Evolutionary conservation across 2,888 invertebrate genomes (phyloP).

Genomic region (Archips crataeganus): DNA sequence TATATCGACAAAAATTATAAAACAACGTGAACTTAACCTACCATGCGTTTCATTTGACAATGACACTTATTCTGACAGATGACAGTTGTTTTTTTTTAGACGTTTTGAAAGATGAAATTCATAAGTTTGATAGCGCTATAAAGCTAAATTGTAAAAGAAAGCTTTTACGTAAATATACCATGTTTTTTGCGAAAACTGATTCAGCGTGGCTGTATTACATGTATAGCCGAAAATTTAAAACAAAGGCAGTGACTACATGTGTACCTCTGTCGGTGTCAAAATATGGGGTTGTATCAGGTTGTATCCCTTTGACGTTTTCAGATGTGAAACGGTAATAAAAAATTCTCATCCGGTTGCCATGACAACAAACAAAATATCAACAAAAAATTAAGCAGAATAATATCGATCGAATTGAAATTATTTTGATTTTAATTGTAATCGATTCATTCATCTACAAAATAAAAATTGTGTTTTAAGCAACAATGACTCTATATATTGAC

Average conservation of each 20-base stretch:
- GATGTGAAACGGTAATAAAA: not conserved
- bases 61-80: not conserved
- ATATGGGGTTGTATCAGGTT: not conserved
- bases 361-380: not conserved
- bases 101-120: not conserved
- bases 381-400: not conserved
- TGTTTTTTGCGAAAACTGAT: not conserved
- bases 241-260: no score
- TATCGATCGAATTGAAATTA: not conserved
- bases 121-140: no score
- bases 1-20: not conserved
- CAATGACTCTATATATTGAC: constrained; percentile 94
- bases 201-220: no score
- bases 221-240: no score
- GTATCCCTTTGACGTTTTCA: not conserved
- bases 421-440: no score
- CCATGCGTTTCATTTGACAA: not conserved
- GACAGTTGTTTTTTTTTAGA: not conserved
- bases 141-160: no score
- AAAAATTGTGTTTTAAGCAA: not conserved
- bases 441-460: no score
- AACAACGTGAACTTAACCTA: not conserved
- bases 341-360: not conserved
- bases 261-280: no score
- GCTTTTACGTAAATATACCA: not conserved